phyloP scores from a whole-genome alignment of 2,888 invertebrate species.

The Eremobia ochroleuca region DNA sequence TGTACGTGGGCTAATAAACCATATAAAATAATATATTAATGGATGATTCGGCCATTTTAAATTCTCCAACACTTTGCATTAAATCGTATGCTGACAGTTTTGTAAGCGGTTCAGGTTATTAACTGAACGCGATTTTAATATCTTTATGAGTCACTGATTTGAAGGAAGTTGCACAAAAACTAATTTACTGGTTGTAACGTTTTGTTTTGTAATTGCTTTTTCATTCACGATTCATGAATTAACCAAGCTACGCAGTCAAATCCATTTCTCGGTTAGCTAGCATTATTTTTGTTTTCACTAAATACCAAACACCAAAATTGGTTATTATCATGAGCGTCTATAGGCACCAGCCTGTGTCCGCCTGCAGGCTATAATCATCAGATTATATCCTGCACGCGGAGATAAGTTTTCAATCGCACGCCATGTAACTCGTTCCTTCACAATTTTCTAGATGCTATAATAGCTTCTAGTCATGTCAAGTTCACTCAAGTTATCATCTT shows the following conservation, averaged over 20 bases:
- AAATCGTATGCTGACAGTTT: slow-evolving; percentile 71
- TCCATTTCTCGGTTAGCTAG: background rate
- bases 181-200: background rate
- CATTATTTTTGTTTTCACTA: background rate
- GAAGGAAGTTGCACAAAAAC: background rate
- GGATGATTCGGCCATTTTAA: slow-evolving; percentile 68
- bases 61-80: slow-evolving; percentile 70
- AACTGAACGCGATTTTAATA: slow-evolving; percentile 4
- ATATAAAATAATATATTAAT: slow-evolving; percentile 61
- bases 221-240: background rate
- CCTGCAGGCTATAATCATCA: no score
- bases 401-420: background rate
- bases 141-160: background rate
- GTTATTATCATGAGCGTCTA: background rate
- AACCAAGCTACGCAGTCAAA: background rate
- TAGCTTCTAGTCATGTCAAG: background rate
- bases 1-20: slow-evolving; percentile 35
- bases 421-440: background rate
- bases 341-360: no score
- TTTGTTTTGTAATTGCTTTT: no score
- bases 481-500: background rate
- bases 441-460: background rate
- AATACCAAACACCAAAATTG: background rate
- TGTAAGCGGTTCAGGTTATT: slow-evolving; percentile 22
- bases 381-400: background rate